Conservation (phyloP, 1,140 invertebrate species). For the Heliconius eleuchia region DNA sequence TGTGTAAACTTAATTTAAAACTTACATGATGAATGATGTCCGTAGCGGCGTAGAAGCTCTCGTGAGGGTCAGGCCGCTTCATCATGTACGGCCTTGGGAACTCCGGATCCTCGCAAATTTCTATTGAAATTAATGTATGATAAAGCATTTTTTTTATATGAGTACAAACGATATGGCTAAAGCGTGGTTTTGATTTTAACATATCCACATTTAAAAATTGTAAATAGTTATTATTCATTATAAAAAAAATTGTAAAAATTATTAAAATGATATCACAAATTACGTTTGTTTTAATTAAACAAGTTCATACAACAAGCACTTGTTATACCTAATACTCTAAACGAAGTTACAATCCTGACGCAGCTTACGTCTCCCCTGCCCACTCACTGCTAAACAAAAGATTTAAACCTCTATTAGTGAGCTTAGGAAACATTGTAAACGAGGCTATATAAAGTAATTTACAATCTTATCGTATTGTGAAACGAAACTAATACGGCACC, state of each 20-base stretch:
- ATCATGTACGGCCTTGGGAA: conserved; percentile 75
- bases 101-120: conserved; percentile 73
- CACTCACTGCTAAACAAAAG: conserved; percentile 2
- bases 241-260: no score
- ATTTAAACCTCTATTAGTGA: conserved; percentile 5
- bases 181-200: no score
- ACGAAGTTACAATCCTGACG: not conserved
- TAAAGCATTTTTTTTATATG: not conserved
- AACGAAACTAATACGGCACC: conserved; percentile 18
- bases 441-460: conserved; percentile 6
- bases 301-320: not conserved
- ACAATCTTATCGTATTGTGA: conserved; percentile 12
- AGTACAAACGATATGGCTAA: no score
- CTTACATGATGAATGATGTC: conserved; percentile 86
- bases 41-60: conserved; percentile 87
- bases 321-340: not conserved
- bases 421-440: not conserved
- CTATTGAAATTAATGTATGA: conserved; percentile 41
- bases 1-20: conserved; percentile 27
- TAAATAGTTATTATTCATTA: no score
- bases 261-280: no score
- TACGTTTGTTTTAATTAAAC: no score
- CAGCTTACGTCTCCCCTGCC: conserved; percentile 1
- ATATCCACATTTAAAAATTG: no score
- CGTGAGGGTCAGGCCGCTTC: conserved; percentile 81